phyloP scores from a whole-genome alignment of 2,113 vertebrate genomes.

The Brienomyrus longianalis region DNA sequence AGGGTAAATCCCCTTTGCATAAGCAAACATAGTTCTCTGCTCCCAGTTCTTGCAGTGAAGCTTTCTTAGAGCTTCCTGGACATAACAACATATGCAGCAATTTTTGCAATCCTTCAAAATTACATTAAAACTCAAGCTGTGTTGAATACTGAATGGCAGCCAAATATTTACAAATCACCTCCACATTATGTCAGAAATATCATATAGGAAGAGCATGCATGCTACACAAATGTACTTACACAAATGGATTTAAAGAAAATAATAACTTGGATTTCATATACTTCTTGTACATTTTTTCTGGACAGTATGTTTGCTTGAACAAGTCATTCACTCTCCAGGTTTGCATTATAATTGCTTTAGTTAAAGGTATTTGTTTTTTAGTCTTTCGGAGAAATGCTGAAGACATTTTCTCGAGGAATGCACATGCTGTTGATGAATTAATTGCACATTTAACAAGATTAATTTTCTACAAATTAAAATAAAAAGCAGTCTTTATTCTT shows the following conservation, averaged over 20 bases:
- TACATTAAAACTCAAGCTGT: background rate
- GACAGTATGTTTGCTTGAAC: background rate
- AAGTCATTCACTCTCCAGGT: background rate
- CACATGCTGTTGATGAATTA: background rate
- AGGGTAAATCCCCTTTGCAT: background rate
- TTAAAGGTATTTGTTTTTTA: background rate
- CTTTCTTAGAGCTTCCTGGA: background rate
- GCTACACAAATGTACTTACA: background rate
- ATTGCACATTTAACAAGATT: conserved; percentile 39
- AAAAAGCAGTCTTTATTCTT: conserved; percentile 53
- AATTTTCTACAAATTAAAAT: conserved; percentile 55
- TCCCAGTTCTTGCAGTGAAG: background rate
- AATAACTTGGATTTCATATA: background rate
- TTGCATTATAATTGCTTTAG: background rate
- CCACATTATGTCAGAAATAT: background rate
- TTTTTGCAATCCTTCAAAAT: background rate
- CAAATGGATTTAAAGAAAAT: background rate
- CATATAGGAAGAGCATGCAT: background rate
- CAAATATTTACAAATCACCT: background rate
- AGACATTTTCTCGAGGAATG: background rate
- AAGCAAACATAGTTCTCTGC: background rate
- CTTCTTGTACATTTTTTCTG: background rate
- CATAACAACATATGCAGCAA: background rate
- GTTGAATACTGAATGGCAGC: background rate
- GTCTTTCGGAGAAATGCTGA: background rate